phyloP scores from a whole-genome alignment of 2,113 vertebrate genomes.

The Heptranchias perlo region DNA sequence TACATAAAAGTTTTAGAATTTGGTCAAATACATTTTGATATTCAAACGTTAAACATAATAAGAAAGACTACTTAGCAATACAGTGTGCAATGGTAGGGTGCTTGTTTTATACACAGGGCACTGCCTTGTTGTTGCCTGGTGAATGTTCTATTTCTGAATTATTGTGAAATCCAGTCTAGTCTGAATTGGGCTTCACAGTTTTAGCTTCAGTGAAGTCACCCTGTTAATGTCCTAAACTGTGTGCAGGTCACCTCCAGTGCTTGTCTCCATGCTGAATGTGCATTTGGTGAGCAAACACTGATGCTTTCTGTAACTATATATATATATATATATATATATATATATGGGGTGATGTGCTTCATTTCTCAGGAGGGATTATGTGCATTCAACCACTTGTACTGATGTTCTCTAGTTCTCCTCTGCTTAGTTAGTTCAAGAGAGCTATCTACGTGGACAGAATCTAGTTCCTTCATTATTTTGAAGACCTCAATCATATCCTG shows the following conservation, averaged over 20 bases:
- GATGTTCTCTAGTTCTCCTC: background rate
- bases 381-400: background rate
- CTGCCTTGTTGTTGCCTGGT: background rate
- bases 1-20: background rate
- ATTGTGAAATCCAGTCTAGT: background rate
- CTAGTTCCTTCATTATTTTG: too few relatives aligned
- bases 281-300: background rate
- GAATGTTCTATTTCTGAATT: background rate
- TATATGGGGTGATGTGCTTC: background rate
- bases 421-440: background rate
- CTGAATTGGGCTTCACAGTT: constrained; percentile 3
- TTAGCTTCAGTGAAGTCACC: background rate
- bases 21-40: background rate
- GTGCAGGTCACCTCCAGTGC: background rate
- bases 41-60: background rate
- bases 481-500: background rate
- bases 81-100: background rate
- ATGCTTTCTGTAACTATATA: constrained; percentile 1
- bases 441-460: background rate
- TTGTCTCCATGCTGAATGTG: background rate
- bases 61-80: background rate
- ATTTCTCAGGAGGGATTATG: background rate
- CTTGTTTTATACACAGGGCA: background rate
- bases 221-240: background rate
- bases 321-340: background rate